Percentiles rank a stretch among this genome's conserved stretches.
phyloP scores from a whole-genome alignment of 2,797 vertebrate genomes.

The Linurgus olivaceus region DNA sequence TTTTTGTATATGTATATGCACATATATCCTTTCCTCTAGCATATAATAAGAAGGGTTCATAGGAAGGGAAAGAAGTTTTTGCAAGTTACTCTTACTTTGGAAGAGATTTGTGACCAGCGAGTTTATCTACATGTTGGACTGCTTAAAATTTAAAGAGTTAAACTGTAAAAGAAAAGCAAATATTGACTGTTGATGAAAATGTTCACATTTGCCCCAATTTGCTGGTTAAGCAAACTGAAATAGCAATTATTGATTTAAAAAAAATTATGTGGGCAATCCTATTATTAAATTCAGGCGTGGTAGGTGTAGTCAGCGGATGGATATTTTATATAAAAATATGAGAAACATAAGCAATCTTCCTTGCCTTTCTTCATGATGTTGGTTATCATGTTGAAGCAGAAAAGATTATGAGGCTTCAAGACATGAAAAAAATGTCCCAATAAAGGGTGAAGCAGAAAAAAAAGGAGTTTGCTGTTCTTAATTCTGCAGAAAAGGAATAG shows the following conservation, averaged over 20 bases:
- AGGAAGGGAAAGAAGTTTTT: not conserved
- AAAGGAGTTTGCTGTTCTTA: not conserved
- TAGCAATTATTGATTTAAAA: not conserved
- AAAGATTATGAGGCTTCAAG: not conserved
- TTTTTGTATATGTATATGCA: not conserved
- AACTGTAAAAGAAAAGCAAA: constrained; percentile 38
- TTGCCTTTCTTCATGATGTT: not conserved
- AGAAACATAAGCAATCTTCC: not conserved
- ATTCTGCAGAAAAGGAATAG: not conserved
- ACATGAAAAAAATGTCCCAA: not conserved
- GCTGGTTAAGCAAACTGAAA: not conserved
- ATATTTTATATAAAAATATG: not conserved
- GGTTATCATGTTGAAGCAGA: not conserved
- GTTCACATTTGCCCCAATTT: not conserved
- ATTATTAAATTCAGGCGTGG: not conserved
- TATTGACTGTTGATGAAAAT: not conserved
- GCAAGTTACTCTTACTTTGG: not conserved
- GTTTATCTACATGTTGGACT: not conserved
- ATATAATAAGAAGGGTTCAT: not conserved
- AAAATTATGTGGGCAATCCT: not conserved
- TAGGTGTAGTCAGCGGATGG: not conserved
- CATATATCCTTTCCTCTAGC: not conserved
- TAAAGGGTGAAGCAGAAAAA: not conserved
- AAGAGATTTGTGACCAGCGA: not conserved
- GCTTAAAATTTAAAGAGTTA: not conserved